Percentiles rank a stretch among this genome's conserved stretches.
phyloP scores from a whole-genome alignment of 2,113 vertebrate genomes.

The Philantomba maxwellii region DNA sequence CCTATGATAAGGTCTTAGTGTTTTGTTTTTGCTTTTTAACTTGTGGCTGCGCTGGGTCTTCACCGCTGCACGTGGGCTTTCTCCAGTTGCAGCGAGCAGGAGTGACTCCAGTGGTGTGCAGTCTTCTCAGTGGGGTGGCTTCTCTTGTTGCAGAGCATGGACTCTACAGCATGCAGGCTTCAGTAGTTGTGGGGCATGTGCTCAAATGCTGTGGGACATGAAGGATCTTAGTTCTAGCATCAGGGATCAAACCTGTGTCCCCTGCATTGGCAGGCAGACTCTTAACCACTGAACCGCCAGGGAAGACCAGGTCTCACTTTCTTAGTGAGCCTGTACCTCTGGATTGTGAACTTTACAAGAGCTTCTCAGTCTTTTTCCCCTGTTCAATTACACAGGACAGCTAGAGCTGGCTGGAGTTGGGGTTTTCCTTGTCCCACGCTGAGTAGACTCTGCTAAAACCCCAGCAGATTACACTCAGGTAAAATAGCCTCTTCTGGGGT shows the following conservation, averaged over 20 bases:
- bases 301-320: neutral
- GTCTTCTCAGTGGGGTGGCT: neutral
- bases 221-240: neutral
- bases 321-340: neutral
- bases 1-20: no score
- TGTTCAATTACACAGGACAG: neutral
- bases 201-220: neutral
- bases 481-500: neutral
- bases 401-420: neutral
- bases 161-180: neutral
- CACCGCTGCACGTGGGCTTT: neutral
- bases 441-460: neutral
- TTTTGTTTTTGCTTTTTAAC: neutral
- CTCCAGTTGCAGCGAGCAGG: neutral
- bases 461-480: neutral
- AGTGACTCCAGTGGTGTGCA: neutral
- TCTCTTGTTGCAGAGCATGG: neutral
- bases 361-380: neutral
- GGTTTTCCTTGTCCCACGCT: neutral
- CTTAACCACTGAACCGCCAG: neutral
- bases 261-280: neutral
- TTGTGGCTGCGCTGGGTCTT: neutral
- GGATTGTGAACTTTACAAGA: neutral
- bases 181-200: accelerated
- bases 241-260: neutral